A percentile compares a stretch with the other conserved stretches of the same genome.
Conservation (phyloP, 2,888 invertebrate genomes). For the Cantharis rustica region DNA sequence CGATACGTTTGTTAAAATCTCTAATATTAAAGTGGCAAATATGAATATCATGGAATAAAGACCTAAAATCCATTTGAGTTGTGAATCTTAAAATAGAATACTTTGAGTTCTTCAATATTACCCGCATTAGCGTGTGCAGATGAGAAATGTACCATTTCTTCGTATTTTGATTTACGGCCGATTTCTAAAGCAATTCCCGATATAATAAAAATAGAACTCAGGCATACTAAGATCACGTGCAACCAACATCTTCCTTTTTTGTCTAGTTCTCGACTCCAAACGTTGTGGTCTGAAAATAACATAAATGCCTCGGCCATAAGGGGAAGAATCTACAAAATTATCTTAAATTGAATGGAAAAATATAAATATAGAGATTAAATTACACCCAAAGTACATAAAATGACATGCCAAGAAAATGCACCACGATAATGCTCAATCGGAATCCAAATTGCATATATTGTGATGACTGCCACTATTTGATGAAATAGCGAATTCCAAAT, state of each 20-base stretch:
- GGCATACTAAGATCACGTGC: slow-evolving; percentile 39
- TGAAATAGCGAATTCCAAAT: slow-evolving; percentile 33
- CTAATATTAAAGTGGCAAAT: slow-evolving; percentile 40
- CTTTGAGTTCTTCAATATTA: slow-evolving; percentile 18
- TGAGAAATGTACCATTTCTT: slow-evolving; percentile 37
- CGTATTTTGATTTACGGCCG: slow-evolving; percentile 31
- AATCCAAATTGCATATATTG: slow-evolving; percentile 32
- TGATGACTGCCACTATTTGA: slow-evolving; percentile 33
- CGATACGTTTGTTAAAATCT: slow-evolving; percentile 42
- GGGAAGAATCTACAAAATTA: slow-evolving; percentile 39
- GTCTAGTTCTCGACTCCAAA: slow-evolving; percentile 34
- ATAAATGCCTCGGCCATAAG: slow-evolving; percentile 44
- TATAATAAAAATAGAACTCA: slow-evolving; percentile 37
- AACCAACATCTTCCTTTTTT: slow-evolving; percentile 34
- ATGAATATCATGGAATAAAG: slow-evolving; percentile 46
- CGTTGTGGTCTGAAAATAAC: slow-evolving; percentile 40
- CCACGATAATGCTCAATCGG: slow-evolving; percentile 24
- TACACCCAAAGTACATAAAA: slow-evolving; percentile 51
- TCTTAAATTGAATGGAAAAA: not conserved
- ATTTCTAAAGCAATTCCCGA: slow-evolving; percentile 45
- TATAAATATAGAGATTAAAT: slow-evolving; percentile 22
- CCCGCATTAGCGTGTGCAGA: slow-evolving; percentile 45
- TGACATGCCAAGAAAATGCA: slow-evolving; percentile 46
- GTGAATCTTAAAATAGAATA: not conserved
- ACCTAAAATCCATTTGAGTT: slow-evolving; percentile 40